Evolutionary conservation across 2,113 vertebrate species (phyloP), one percentile per base, ranked within the genome.

Genomic region (Formicarius rufipectus): DNA sequence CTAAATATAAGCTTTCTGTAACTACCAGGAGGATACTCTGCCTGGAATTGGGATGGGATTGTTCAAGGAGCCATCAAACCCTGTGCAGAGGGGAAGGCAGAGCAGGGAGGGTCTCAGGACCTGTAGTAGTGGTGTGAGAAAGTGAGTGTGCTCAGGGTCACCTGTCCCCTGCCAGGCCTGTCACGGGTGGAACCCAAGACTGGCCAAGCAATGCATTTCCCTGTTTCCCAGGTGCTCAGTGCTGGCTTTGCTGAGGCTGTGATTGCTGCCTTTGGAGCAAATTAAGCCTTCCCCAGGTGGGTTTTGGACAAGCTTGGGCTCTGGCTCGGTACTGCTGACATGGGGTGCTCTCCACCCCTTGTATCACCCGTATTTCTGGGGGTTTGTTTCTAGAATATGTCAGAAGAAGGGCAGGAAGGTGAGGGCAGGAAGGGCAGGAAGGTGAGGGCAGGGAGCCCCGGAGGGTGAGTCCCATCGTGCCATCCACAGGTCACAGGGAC

Each of bases 31-130:
- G 47, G 14, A 21, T 8, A 5, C 33, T 9, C 47, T 74, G 60
- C 42, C 7, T 27, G 0, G 1, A 4, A 14, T 2, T 2, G 64
- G 49, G 23, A 3, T 5, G 25, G 5, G 13, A 0, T 3, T 12
- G 37, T 6, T 44, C 18, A 1, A 25, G 76, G 37, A 80, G 47
- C 68, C 5, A 2, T 15, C 13, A 4, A 47, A 23, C 14, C 12
- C 0, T 0, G 2, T 15, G 72, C 44, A 23, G 87, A 23, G 23
- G n/a, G 24, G 30, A 28, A 44, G 74, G 78, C 12, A 12, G 30
- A n/a, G 83, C 8, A 2, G 33, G 4, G 50, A 37, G 56, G 6
- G 10, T 16, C 7, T 1, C 33, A 13, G 59, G 16, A 6, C 42
- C 17, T 1, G 42, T 9, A 31, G 40, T 5, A 7, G 42, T 0